phyloP scores from a whole-genome alignment of 2,797 vertebrate species.

The Notoglanidium macrostoma region DNA sequence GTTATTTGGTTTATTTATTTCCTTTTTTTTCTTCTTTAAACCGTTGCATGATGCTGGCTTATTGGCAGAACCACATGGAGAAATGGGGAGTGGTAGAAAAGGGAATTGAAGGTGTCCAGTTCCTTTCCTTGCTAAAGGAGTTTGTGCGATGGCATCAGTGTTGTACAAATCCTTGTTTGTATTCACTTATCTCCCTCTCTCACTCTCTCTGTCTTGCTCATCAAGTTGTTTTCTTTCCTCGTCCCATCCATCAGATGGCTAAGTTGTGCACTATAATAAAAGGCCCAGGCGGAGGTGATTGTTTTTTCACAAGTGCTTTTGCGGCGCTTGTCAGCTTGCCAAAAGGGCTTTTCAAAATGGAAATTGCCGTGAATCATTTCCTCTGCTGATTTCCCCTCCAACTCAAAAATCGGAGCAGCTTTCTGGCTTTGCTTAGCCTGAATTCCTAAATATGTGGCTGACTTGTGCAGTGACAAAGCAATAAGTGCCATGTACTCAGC shows the following conservation, averaged over 20 bases:
- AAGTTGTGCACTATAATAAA: slow-evolving; percentile 37
- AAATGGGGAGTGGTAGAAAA: neutral
- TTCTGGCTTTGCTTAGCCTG: neutral
- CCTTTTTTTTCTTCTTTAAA: neutral
- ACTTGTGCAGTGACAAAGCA: neutral
- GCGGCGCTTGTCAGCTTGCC: slow-evolving; percentile 48
- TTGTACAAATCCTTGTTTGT: slow-evolving; percentile 9
- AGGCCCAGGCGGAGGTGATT: slow-evolving; percentile 45
- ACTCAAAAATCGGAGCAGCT: slow-evolving; percentile 17
- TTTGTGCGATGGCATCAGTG: neutral
- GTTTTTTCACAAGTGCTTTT: slow-evolving; percentile 35
- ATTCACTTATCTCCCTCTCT: slow-evolving; percentile 26
- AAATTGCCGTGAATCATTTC: slow-evolving; percentile 45
- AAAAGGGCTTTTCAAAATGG: slow-evolving; percentile 53
- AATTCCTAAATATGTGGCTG: neutral
- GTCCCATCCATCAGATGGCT: slow-evolving; percentile 23
- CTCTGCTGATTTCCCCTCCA: slow-evolving; percentile 33
- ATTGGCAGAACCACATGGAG: too few relatives aligned
- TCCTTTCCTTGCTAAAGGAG: neutral
- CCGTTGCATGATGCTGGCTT: neutral
- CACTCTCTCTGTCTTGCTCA: slow-evolving; percentile 17
- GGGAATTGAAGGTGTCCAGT: neutral
- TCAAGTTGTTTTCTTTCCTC: slow-evolving; percentile 37
- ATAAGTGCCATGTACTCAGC: neutral
- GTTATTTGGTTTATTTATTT: neutral